Base-by-base conservation (phyloP, 2,888 invertebrate genomes). In the Dichetophora obliterata region DNA sequence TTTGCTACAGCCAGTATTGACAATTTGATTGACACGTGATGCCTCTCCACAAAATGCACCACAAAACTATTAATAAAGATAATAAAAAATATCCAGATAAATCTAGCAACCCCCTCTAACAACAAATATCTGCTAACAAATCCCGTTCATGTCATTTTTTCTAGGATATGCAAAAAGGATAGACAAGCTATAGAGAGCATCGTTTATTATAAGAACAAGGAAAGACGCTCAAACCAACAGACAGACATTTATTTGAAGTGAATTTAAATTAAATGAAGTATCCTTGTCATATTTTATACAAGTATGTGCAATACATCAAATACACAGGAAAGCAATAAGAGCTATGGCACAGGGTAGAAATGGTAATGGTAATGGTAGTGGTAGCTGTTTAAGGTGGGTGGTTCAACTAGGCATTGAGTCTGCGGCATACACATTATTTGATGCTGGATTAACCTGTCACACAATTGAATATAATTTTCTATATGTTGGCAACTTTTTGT, bases 401-500 rank as follows among this genome's bases (percentile, higher is more conserved):
- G 50, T 22, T 48, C 24, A 48, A 31, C 16, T 1, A 9, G 9
- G 16, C 5, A 27, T 19, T 27, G 59, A 61, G 59, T 22, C 16
- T 24, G 59, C 9, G 59, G 16, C 14, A 24, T 14, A 22, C 34
- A 59, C 24, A 34, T 37, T 71, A 16, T 71, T 71, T 59, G 57
- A 57, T 37, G 71, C 37, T 34, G 84, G 85, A 86, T 86, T 86
- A 86, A 86, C 87, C 86, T 86, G 86, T 86, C 86, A 86, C 83
- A 85, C 86, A 86, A 86, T 86, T 87, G 87, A 86, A 86, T 87
- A 86, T 86, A 87, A 86, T 86, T 86, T 86, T 85, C 83, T 85
- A 82, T 83, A 82, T 82, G 82, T 52, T 63, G 22, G 27, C 27
- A 19, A 50, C n/a, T 74, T 19, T 34, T 19, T 34, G 27, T 74